Base-by-base conservation (phyloP, 2,888 invertebrate genomes). In the Heliconius hortense region DNA sequence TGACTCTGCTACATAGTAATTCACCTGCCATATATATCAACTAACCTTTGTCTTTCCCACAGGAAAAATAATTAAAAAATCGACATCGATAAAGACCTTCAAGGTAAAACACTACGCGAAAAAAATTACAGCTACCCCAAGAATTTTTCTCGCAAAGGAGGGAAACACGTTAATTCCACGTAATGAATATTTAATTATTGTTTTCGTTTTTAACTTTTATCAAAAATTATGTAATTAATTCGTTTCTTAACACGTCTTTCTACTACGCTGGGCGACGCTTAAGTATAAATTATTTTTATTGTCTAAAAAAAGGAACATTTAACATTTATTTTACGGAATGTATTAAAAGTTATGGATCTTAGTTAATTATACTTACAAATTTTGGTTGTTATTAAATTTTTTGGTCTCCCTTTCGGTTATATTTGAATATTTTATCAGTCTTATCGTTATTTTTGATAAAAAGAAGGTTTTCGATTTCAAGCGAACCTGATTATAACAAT, bases 131-230 rank as follows among this genome's bases (percentile, higher is more conserved):
- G 82, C 74, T 72, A 66, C 82, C 82, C 82, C 77, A 78, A 81
- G 85, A 86, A 83, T 86, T 86, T 84, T 82, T 79, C 79, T 78
- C 81, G 80, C 77, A 75, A 79, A 84, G 82, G 86, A 48, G 85
- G 82, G 85, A 87, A 87, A 86, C 84, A 87, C 84, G 87, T 87
- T 90, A 90, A 91, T 89, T 88, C 85, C 83, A 79, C 79, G 84
- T 90, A 90, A 92, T 91, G 90, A 91, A 91, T 91, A 90, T 91
- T 91, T 89, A 91, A 90, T 90, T 88, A 87, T 89, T 90, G 86
- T 89, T 90, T 87, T 87, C 84, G 77, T 84, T 85, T 85, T 87
- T 85, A 84, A 84, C 82, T 83, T 85, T 86, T 86, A 86, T 84
- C 86, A 84, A 87, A 85, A 88, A 56, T 88, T 84, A 81, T 82